These are phyloP conservation scores for Aphelenchoides besseyi DNA, from an alignment of 1,140 invertebrate genomes.

Conservation along the genomic window DNA sequence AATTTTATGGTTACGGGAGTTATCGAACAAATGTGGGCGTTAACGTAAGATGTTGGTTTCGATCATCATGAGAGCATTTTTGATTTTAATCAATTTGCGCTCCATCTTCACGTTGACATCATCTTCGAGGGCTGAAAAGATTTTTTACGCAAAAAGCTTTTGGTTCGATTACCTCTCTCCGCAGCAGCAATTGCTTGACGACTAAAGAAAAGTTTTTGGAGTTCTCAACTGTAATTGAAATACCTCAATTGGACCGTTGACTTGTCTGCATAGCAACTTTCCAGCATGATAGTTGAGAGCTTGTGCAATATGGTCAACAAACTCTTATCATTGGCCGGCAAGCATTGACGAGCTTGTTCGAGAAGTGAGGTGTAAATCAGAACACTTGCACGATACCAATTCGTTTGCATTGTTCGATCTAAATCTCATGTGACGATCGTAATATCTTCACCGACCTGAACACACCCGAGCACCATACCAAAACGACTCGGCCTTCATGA, in stretches of 20 bases:
- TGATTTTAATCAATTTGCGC: conserved; percentile 16
- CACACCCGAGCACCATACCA: conserved; percentile 31
- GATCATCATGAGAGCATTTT: not conserved
- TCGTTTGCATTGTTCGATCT: conserved; percentile 22
- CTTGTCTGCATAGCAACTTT: conserved; percentile 22
- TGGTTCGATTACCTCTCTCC: conserved; percentile 23
- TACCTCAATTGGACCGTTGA: not conserved
- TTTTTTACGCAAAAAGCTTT: not conserved
- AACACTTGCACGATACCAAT: conserved; percentile 19
- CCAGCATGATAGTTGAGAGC: conserved; percentile 28
- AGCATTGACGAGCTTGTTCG: not conserved
- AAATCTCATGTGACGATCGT: not conserved
- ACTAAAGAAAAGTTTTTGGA: too few relatives aligned
- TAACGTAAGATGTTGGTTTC: not conserved
- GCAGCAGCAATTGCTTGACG: conserved; percentile 20
- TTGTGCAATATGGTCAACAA: conserved; percentile 35
- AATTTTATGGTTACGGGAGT: too few relatives aligned
- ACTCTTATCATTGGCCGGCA: conserved; percentile 25
- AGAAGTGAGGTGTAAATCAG: conserved; percentile 31
- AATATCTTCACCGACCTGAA: conserved; percentile 2
- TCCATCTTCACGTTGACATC: conserved; percentile 20
- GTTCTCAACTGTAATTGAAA: too few relatives aligned
- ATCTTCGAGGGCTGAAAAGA: conserved; percentile 19
- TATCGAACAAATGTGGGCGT: not conserved
- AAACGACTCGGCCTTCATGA: conserved; percentile 35